phyloP scores from a whole-genome alignment of 2,797 vertebrate species.

The Coilia nasus region DNA sequence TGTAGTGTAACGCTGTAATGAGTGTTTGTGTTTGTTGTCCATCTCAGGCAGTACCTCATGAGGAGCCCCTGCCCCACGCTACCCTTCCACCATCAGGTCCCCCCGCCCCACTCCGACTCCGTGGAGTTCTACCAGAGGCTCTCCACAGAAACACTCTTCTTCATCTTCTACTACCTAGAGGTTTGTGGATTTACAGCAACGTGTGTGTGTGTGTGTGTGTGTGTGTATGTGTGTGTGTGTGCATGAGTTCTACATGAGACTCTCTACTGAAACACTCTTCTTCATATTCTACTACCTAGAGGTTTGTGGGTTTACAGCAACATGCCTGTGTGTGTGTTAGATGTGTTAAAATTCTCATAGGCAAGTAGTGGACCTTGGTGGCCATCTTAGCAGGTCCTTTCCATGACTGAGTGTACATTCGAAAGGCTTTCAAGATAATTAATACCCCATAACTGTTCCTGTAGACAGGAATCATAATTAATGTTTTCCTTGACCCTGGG shows the following conservation, averaged over 20 bases:
- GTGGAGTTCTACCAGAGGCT: constrained; percentile 93
- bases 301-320: constrained; percentile 62
- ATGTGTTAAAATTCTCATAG: too few relatives aligned
- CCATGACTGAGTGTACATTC: too few relatives aligned
- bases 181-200: constrained; percentile 57
- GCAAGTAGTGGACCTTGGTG: too few relatives aligned
- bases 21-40: not conserved
- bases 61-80: constrained; percentile 88
- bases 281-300: constrained; percentile 94
- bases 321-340: not conserved
- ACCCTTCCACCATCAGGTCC: constrained; percentile 91
- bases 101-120: constrained; percentile 85
- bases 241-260: constrained; percentile 93
- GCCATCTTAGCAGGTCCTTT: too few relatives aligned
- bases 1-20: not conserved
- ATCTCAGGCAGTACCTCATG: constrained; percentile 86
- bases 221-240: not conserved
- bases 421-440: too few relatives aligned
- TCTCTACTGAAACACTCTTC: constrained; percentile 89
- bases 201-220: constrained; percentile 6
- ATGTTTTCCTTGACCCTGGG: not conserved
- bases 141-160: constrained; percentile 89
- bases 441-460: not conserved
- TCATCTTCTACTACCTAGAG: constrained; percentile 94
- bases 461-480: not conserved